Percentiles rank a stretch among this genome's conserved stretches.
These are phyloP conservation scores for Heliconius cydno DNA, from an alignment of 2,888 invertebrate species.

Conservation along the genomic window DNA sequence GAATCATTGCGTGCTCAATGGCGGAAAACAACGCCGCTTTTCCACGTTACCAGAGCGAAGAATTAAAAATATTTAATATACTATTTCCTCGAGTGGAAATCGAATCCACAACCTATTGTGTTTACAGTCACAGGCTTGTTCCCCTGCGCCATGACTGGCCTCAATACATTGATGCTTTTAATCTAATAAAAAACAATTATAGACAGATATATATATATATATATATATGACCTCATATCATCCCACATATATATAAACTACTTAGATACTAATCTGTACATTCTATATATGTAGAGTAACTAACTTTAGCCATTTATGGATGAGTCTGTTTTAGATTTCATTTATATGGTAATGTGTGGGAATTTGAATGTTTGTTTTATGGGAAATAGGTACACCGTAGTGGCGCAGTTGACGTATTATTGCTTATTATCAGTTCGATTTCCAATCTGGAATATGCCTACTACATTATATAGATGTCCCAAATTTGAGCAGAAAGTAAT, in stretches of 20 bases:
- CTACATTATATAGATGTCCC: not conserved
- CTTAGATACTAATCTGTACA: constrained; percentile 1
- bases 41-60: too few species aligned
- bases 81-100: too few species aligned
- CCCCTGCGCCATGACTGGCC: too few species aligned
- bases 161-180: too few species aligned
- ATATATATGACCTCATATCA: not conserved
- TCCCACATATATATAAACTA: constrained; percentile 14
- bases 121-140: too few species aligned
- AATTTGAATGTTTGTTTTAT: constrained; percentile 11
- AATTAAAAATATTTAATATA: too few species aligned
- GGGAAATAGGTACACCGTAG: not conserved
- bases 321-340: constrained; percentile 14
- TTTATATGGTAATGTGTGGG: constrained; percentile 30
- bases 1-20: too few species aligned
- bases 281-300: constrained; percentile 22
- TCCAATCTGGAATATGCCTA: not conserved
- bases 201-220: not conserved
- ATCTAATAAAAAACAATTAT: not conserved
- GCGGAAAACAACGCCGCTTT: too few species aligned
- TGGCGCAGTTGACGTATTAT: not conserved
- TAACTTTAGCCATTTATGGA: constrained; percentile 22
- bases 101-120: too few species aligned
- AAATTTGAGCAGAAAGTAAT: too few species aligned
- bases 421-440: too few species aligned